Base-by-base conservation (phyloP, 2,888 invertebrate genomes). In the Yponomeuta malinellus region DNA sequence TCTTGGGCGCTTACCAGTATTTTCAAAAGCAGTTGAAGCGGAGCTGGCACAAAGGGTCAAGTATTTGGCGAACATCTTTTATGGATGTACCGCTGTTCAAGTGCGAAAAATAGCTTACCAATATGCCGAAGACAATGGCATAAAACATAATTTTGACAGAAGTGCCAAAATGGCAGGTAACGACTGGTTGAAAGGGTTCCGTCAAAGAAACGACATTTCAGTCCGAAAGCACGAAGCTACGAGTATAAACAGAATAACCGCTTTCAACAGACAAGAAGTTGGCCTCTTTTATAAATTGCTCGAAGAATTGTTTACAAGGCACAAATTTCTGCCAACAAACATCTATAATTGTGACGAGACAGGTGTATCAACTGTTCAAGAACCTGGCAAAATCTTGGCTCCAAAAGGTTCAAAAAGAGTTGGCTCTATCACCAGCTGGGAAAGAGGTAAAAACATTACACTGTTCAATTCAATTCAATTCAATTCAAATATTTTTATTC, bases 141-240 rank as follows among this genome's bases (percentile, higher is more conserved):
- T 76, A 33, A 72, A 73, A 31, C 74, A 75, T 70, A 74, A 73
- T 71, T 73, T 72, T 70, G 67, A 68, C 68, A 48, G 71, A n/a
- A n/a, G 43, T 67, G 59, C 48, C 33, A 74, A 75, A 76, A 76
- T 76, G 74, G 76, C 78, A 72, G 75, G 75, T 68, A 73, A 75
- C 4, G 77, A 75, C 72, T 78, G 76, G 78, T 70, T 76, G 37
- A 29, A 69, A 63, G 75, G 71, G 33, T 79, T 77, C 76, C 48
- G 77, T 43, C 67, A 59, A 12, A 75, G 77, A 71, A 76, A 75
- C 72, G 71, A 68, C 31, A 73, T 73, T 70, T 71, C 52, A 52
- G 52, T 78, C 69, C 71, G 78, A 10, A 78, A 80, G 71, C 77
- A n/a, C 15, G 79, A 78, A 73, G 77, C 75, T 12, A 80, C 76